Conservation (phyloP, 2,888 invertebrate genomes). For the Lamellibrachia satsuma region DNA sequence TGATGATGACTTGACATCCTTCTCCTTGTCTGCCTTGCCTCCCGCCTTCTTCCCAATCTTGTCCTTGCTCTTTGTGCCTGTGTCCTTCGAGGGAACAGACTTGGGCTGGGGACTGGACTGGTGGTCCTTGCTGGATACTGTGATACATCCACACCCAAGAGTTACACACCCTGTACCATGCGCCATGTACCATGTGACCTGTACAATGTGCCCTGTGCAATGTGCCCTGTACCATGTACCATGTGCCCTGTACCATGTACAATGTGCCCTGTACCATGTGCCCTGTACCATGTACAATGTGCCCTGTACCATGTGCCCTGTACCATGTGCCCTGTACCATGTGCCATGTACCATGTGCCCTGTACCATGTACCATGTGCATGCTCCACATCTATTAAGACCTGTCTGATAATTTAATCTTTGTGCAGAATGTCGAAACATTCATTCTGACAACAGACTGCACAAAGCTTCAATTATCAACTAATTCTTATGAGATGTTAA, state of each 20-base stretch:
- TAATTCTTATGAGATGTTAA: background rate
- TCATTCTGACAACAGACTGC: background rate
- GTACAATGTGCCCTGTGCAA: background rate
- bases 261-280: background rate
- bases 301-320: background rate
- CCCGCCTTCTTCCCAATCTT: conserved; percentile 55
- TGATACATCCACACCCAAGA: conserved; percentile 9
- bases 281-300: background rate
- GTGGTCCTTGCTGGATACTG: conserved; percentile 57
- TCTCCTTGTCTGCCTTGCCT: conserved; percentile 43
- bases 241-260: background rate
- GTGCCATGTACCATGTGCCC: background rate
- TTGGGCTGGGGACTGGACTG: conserved; percentile 50
- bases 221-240: background rate
- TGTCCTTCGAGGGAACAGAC: conserved; percentile 33
- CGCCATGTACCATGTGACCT: background rate
- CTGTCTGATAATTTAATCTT: background rate
- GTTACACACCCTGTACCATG: background rate
- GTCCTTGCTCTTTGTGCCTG: conserved; percentile 46
- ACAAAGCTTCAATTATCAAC: background rate
- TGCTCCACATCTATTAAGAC: no score
- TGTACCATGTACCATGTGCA: background rate
- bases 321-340: background rate
- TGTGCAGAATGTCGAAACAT: background rate
- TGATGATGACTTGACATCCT: conserved; percentile 50